Conservation (phyloP, 2,113 vertebrate genomes). For the Chaetodon trifascialis region DNA sequence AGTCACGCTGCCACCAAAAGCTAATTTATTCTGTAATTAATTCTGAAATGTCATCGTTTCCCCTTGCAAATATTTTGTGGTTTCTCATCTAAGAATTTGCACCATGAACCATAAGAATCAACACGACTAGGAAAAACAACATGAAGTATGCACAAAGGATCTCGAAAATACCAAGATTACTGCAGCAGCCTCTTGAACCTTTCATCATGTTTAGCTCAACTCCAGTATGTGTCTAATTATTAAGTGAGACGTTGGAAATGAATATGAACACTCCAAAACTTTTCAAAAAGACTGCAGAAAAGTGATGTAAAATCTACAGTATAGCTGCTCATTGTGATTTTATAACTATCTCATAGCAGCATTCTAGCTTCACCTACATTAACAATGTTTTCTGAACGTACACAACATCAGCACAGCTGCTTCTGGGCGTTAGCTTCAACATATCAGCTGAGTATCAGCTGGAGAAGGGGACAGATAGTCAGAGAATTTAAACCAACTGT, state of each 20-base stretch:
- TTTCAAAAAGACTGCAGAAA: not conserved
- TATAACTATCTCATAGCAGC: not conserved
- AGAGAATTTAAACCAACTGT: slow-evolving; percentile 24
- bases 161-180: slow-evolving; percentile 6
- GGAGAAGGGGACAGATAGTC: slow-evolving; percentile 34
- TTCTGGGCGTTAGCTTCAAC: slow-evolving; percentile 15
- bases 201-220: not conserved
- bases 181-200: slow-evolving; percentile 2
- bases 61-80: slow-evolving; percentile 58
- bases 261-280: not conserved
- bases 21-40: slow-evolving; percentile 80
- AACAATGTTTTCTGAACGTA: slow-evolving; percentile 1
- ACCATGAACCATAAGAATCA: slow-evolving; percentile 32
- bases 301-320: not conserved
- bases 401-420: slow-evolving; percentile 16
- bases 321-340: slow-evolving; percentile 8
- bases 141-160: slow-evolving; percentile 18
- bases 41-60: slow-evolving; percentile 72
- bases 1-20: slow-evolving; percentile 49
- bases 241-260: not conserved
- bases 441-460: slow-evolving; percentile 23
- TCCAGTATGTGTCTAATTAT: not conserved
- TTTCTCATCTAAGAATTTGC: slow-evolving; percentile 49
- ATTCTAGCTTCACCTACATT: slow-evolving; percentile 11
- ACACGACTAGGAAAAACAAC: slow-evolving; percentile 3